A percentile compares a stretch with the other conserved stretches of the same genome.
phyloP scores from a whole-genome alignment of 2,888 invertebrate genomes.

The Eilema depressum region DNA sequence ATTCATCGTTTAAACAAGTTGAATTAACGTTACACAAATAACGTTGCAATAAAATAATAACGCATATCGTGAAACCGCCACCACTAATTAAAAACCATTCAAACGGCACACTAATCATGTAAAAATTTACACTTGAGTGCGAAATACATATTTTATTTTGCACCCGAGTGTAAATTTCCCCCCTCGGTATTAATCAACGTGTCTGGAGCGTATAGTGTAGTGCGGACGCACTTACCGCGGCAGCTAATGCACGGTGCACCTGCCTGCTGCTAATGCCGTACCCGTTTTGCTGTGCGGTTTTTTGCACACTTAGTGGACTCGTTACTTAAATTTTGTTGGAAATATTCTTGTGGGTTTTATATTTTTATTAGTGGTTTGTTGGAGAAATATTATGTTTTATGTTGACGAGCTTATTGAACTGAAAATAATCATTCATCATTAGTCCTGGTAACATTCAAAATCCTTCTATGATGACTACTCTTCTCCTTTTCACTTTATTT shows the following conservation, averaged over 20 bases:
- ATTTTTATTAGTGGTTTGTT: background rate
- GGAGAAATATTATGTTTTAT: background rate
- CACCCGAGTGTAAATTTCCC: too few species aligned
- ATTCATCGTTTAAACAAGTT: background rate
- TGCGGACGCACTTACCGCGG: constrained; percentile 60
- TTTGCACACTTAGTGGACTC: constrained; percentile 31
- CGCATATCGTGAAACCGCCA: background rate
- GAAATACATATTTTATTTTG: too few species aligned
- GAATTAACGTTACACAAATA: background rate
- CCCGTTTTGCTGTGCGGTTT: constrained; percentile 39
- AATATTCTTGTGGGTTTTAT: constrained; percentile 31
- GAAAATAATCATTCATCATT: too few species aligned
- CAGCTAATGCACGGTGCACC: constrained; percentile 62
- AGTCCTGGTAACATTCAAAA: too few species aligned
- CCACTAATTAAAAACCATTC: constrained; percentile 21
- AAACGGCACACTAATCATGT: constrained; percentile 21
- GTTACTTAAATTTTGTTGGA: constrained; percentile 32
- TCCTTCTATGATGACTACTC: too few species aligned
- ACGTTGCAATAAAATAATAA: constrained; percentile 6
- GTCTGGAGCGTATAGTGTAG: constrained; percentile 45
- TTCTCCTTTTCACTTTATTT: too few species aligned
- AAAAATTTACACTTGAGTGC: constrained; percentile 42
- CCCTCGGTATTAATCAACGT: constrained; percentile 55
- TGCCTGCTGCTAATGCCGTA: constrained; percentile 50
- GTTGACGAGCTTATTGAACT: too few species aligned